These are phyloP conservation scores for Picus viridis DNA, from an alignment of 2,797 vertebrate species.

Conservation along the genomic window DNA sequence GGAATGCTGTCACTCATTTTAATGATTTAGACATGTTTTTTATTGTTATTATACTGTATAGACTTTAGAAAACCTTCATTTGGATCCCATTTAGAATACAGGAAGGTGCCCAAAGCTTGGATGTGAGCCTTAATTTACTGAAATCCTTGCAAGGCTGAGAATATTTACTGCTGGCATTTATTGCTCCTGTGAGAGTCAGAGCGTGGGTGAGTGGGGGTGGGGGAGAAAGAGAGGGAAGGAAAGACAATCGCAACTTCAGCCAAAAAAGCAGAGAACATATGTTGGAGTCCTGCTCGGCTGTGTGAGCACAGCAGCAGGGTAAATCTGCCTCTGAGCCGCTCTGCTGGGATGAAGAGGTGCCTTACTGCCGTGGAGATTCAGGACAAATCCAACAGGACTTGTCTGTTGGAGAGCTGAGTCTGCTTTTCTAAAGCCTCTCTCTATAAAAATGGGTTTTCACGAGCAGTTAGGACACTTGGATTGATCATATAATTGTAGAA, in stretches of 20 bases:
- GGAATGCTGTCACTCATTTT: slow-evolving; percentile 73
- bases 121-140: slow-evolving; percentile 75
- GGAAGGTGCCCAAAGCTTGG: slow-evolving; percentile 72
- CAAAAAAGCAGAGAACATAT: slow-evolving; percentile 58
- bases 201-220: background rate
- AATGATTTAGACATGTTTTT: slow-evolving; percentile 67
- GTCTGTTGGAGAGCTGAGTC: background rate
- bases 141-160: slow-evolving; percentile 61
- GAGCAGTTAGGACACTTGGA: background rate
- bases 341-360: background rate
- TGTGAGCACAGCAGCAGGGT: background rate
- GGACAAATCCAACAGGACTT: background rate
- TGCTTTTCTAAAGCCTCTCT: background rate
- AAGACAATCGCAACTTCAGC: slow-evolving; percentile 48
- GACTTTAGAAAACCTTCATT: slow-evolving; percentile 68
- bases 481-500: background rate
- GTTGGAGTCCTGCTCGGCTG: background rate
- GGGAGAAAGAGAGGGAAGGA: slow-evolving; percentile 12
- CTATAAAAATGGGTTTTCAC: background rate
- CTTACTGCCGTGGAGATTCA: background rate
- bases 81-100: slow-evolving; percentile 72
- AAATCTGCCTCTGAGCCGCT: background rate
- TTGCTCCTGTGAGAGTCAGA: slow-evolving; percentile 60
- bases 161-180: slow-evolving; percentile 77
- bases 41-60: slow-evolving; percentile 67